Evolutionary conservation across 2,797 vertebrate genomes (phyloP).

Genomic region (Balearica regulorum): DNA sequence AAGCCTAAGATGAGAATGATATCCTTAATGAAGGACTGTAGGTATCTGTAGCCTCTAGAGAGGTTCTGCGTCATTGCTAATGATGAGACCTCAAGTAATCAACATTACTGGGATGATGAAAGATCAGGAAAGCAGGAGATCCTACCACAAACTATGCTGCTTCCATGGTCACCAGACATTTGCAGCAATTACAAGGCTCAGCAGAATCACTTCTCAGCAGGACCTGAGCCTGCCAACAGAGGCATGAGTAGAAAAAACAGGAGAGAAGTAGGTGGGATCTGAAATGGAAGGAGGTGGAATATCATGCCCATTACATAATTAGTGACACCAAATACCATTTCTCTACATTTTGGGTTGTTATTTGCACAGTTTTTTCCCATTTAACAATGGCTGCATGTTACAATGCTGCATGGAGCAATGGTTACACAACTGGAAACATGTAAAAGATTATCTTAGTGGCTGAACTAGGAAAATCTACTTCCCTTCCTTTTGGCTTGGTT

Average conservation of each 20-base stretch:
- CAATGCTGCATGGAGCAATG: background rate
- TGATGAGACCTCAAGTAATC: background rate
- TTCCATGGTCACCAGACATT: background rate
- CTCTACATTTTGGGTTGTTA: background rate
- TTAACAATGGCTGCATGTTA: conserved; percentile 37
- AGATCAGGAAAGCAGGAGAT: background rate
- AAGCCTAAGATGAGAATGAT: background rate
- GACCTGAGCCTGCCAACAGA: background rate
- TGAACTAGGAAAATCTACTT: conserved; percentile 73
- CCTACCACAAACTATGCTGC: background rate
- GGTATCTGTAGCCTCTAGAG: background rate
- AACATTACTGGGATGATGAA: background rate
- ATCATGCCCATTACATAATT: background rate
- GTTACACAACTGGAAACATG: conserved; percentile 63
- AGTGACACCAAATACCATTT: background rate
- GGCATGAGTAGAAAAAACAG: background rate
- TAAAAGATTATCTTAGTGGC: conserved; percentile 69
- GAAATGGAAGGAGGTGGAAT: background rate
- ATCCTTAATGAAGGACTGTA: background rate
- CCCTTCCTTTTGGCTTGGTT: conserved; percentile 75
- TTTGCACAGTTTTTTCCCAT: background rate
- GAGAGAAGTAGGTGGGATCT: background rate
- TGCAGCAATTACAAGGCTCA: background rate
- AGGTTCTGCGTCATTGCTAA: background rate
- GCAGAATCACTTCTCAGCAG: background rate